Base-by-base conservation (phyloP, 2,888 invertebrate species). In the Patella caerulea region DNA sequence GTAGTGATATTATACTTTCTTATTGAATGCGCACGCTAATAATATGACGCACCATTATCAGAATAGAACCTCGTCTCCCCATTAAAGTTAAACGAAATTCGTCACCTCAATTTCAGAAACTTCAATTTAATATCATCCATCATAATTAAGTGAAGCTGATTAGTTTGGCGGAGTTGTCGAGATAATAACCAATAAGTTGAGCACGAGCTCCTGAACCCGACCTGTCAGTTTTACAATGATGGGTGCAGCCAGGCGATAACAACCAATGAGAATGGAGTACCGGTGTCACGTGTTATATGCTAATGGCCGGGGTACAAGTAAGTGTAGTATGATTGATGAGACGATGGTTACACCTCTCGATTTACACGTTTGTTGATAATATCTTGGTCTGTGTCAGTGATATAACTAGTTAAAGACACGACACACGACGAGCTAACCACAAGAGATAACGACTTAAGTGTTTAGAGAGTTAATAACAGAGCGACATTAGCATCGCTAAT, bases 71-170 rank as follows among this genome's bases (percentile, higher is more conserved):
- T 65, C 65, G 65, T 65, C 45, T 65, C 12, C 65, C 65, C 65
- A 24, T 65, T 65, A 65, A 65, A 65, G 14, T 24, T 65, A 65
- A 65, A 65, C 65, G 75, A 52, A 53, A 75, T 70, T 53, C 55
- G 72, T 74, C 73, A 76, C 80, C 80, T 76, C 80, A 80, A 78
- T 80, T 80, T 80, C 70, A 69, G 76, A 77, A 71, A 72, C 73
- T 73, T 69, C 73, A 74, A 69, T 78, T 78, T 75, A 73, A 80
- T 80, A 74, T 76, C 76, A 80, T 80, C 78, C 76, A 80, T 80
- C 80, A 80, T 80, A 76, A 80, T 80, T 80, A 76, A 70, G 74
- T 24, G 52, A 75, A 72, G 53, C 70, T 76, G 76, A 76, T 76
- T 73, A 69, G 19, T n/a, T 72, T 69, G 76, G 76, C 69, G 59